These are phyloP conservation scores for Drosophila conformis DNA, from an alignment of 2,888 invertebrate genomes.

Conservation along the genomic window DNA sequence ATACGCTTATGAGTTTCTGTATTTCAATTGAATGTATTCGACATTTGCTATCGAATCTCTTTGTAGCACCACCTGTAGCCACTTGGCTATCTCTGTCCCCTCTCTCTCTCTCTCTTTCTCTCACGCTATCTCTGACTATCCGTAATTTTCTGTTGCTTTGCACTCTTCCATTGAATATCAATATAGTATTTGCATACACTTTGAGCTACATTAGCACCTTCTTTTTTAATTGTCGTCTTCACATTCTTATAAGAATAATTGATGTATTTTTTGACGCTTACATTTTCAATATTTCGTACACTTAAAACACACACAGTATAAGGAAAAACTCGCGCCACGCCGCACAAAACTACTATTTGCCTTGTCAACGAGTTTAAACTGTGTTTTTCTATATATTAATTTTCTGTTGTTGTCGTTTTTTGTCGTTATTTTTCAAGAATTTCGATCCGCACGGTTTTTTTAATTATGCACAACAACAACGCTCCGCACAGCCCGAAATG, in stretches of 20 bases:
- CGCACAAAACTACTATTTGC: constrained; percentile 37
- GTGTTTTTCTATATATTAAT: constrained; percentile 25
- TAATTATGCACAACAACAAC: too few species aligned
- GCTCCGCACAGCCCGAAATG: too few species aligned
- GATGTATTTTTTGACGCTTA: constrained; percentile 44
- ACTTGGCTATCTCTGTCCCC: constrained; percentile 4
- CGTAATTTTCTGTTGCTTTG: constrained; percentile 13
- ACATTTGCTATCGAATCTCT: constrained; percentile 31
- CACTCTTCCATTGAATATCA: constrained; percentile 20
- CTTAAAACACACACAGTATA: constrained; percentile 10
- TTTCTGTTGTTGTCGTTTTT: constrained; percentile 15
- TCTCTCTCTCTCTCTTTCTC: background rate
- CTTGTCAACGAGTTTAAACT: constrained; percentile 58
- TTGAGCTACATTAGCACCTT: constrained; percentile 41
- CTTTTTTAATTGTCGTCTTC: constrained; percentile 19
- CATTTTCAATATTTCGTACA: constrained; percentile 39
- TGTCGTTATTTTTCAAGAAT: constrained; percentile 30
- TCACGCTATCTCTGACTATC: constrained; percentile 1
- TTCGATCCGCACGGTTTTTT: background rate
- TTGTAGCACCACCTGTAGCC: constrained; percentile 67
- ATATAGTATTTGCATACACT: constrained; percentile 9
- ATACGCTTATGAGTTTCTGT: constrained; percentile 26
- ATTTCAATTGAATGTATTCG: constrained; percentile 39
- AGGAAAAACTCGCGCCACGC: background rate
- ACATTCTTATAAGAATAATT: constrained; percentile 16